These are phyloP conservation scores for Encarsia formosa DNA, from an alignment of 2,888 invertebrate genomes.

Conservation along the genomic window DNA sequence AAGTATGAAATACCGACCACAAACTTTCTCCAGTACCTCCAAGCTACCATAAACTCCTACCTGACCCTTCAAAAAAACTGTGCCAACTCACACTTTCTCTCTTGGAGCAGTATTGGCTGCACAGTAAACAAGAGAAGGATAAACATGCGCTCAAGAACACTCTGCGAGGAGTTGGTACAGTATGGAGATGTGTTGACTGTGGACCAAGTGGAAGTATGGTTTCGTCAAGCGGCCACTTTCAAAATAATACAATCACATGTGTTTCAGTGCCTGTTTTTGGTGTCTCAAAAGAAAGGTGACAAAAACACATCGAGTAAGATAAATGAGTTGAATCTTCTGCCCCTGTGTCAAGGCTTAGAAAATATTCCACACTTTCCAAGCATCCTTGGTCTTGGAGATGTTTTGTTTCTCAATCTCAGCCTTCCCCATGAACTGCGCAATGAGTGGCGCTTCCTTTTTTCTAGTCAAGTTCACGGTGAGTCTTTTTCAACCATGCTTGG, in stretches of 20 bases:
- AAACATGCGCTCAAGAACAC: constrained; percentile 58
- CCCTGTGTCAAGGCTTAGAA: constrained; percentile 61
- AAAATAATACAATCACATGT: constrained; percentile 55
- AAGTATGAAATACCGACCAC: constrained; percentile 41
- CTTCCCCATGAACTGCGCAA: constrained; percentile 70
- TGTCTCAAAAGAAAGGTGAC: constrained; percentile 55
- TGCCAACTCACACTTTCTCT: constrained; percentile 55
- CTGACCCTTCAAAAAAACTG: constrained; percentile 64
- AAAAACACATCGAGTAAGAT: constrained; percentile 47
- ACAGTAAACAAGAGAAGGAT: constrained; percentile 56
- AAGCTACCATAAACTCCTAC: constrained; percentile 72
- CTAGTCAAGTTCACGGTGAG: constrained; percentile 83
- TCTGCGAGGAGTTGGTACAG: constrained; percentile 54
- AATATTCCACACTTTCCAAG: constrained; percentile 74
- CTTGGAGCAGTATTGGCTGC: constrained; percentile 62
- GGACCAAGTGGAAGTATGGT: constrained; percentile 53
- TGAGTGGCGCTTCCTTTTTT: constrained; percentile 85
- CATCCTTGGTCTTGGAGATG: constrained; percentile 69
- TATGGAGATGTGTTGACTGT: constrained; percentile 47
- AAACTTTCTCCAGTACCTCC: constrained; percentile 62
- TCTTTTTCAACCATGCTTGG: constrained; percentile 82
- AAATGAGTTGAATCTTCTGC: constrained; percentile 54
- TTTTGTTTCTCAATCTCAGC: constrained; percentile 75
- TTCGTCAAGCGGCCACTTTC: constrained; percentile 52
- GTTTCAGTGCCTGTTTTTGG: constrained; percentile 55